Evolutionary conservation across 2,888 invertebrate species (phyloP), one percentile per base, ranked within the genome.

Genomic region (Archips crataeganus): DNA sequence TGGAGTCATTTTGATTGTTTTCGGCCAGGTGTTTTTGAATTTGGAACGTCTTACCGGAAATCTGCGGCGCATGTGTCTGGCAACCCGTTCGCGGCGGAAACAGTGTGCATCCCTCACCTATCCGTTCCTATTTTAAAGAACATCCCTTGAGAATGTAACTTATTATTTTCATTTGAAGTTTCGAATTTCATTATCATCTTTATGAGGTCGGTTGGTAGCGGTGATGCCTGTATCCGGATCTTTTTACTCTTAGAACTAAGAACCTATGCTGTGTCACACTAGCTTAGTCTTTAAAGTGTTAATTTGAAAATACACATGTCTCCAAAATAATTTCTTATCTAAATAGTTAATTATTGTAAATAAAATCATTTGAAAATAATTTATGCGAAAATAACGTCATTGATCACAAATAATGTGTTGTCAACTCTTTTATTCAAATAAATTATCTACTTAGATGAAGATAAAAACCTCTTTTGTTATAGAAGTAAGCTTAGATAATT

Each of bases 1-100:
- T 88, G 83, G 82, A 85, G 82, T 85, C 83, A 84, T 87, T 86
- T 83, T 84, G 85, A 86, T 89, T 87, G 85, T 86, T 88, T 83
- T 85, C 83, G 85, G 83, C 94, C 94, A 94, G 94, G 94, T 94
- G 94, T 86, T 84, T 85, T 84, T 77, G 79, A 81, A 87, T 86
- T 86, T 82, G 86, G 85, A 86, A 82, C 87, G 87, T 86, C 90
- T 90, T 92, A 86, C 93, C 93, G 93, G 93, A 93, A 92, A 93
- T 94, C 92, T 92, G 91, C 87, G 90, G 85, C 87, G 89, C 91
- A 91, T 91, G 88, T 91, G 92, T 89, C 90, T 88, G 83, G 75
- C 88, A 90, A 90, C 91, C 90, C 90, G 90, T 89, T 86, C 86
- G 78, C 81, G 81, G 87, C 93, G 93, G 94, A 94, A 93, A 90